phyloP scores from a whole-genome alignment of 2,888 invertebrate genomes.

The Apomyelois bistriatella region DNA sequence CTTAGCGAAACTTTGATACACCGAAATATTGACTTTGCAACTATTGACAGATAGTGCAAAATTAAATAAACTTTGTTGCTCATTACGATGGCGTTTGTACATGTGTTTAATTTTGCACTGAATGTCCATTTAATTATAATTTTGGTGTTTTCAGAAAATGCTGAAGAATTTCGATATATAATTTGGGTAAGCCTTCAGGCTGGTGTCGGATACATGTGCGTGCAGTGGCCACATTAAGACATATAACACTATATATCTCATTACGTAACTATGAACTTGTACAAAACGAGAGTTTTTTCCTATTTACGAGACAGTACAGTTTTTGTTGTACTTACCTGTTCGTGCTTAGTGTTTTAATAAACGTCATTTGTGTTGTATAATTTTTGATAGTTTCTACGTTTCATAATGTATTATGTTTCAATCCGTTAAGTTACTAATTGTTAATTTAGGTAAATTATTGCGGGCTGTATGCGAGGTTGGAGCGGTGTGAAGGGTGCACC shows the following conservation, averaged over 20 bases:
- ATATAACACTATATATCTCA: constrained; percentile 37
- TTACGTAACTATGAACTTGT: constrained; percentile 39
- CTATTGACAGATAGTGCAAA: too few species aligned
- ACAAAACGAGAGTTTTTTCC: constrained; percentile 40
- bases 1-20: too few species aligned
- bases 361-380: constrained; percentile 50
- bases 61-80: too few species aligned
- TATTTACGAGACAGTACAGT: constrained; percentile 30
- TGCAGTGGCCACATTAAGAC: constrained; percentile 14
- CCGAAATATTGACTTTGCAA: too few species aligned
- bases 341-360: constrained; percentile 38
- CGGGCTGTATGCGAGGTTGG: constrained; percentile 1
- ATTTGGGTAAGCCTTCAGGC: too few species aligned
- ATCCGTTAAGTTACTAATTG: constrained; percentile 39
- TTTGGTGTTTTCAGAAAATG: too few species aligned
- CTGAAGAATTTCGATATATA: too few species aligned
- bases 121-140: too few species aligned
- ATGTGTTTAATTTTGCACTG: too few species aligned
- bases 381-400: constrained; percentile 37
- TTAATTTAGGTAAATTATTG: constrained; percentile 43
- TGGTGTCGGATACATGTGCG: neutral
- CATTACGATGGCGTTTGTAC: too few species aligned
- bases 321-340: constrained; percentile 23
- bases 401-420: constrained; percentile 40
- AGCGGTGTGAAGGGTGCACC: too few species aligned